Conservation (phyloP, 2,113 vertebrate genomes). For the Podarcis muralis region DNA sequence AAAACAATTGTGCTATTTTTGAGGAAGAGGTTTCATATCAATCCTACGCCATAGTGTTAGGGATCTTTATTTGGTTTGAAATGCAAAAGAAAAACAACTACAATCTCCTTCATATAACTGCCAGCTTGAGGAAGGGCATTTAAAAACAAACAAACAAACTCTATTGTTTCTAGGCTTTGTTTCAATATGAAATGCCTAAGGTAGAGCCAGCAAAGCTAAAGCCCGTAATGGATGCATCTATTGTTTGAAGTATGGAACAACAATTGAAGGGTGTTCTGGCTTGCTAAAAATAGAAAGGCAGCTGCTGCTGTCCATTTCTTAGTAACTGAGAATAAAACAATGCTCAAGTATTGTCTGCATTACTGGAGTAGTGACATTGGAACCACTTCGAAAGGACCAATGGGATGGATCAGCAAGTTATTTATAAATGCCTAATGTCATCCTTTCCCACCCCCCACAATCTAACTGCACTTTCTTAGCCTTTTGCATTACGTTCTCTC, state of each 20-base stretch:
- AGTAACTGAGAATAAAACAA: slow-evolving; percentile 77
- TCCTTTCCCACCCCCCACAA: slow-evolving; percentile 56
- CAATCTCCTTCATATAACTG: background rate
- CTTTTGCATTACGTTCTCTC: slow-evolving; percentile 54
- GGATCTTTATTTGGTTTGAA: slow-evolving; percentile 1
- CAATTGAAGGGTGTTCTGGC: slow-evolving; percentile 78
- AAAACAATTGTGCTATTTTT: slow-evolving; percentile 44
- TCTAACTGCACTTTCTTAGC: slow-evolving; percentile 62
- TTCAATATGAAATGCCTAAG: slow-evolving; percentile 36
- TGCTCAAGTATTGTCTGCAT: slow-evolving; percentile 77
- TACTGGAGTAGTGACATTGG: slow-evolving; percentile 67
- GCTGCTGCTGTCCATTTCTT: slow-evolving; percentile 79
- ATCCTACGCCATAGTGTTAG: background rate
- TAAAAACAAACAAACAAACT: slow-evolving; percentile 38
- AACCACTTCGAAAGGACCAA: slow-evolving; percentile 61
- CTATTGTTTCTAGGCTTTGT: slow-evolving; percentile 41
- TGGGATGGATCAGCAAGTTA: slow-evolving; percentile 64
- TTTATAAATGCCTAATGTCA: slow-evolving; percentile 65
- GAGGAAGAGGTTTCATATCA: slow-evolving; percentile 6
- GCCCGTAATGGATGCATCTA: slow-evolving; percentile 53
- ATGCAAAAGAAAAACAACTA: slow-evolving; percentile 10
- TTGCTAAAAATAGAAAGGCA: slow-evolving; percentile 81
- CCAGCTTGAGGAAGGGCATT: slow-evolving; percentile 32
- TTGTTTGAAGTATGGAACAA: slow-evolving; percentile 81
- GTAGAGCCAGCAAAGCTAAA: slow-evolving; percentile 42